These are phyloP conservation scores for Eurytoma adleriae DNA, from an alignment of 2,888 invertebrate species.

Conservation along the genomic window DNA sequence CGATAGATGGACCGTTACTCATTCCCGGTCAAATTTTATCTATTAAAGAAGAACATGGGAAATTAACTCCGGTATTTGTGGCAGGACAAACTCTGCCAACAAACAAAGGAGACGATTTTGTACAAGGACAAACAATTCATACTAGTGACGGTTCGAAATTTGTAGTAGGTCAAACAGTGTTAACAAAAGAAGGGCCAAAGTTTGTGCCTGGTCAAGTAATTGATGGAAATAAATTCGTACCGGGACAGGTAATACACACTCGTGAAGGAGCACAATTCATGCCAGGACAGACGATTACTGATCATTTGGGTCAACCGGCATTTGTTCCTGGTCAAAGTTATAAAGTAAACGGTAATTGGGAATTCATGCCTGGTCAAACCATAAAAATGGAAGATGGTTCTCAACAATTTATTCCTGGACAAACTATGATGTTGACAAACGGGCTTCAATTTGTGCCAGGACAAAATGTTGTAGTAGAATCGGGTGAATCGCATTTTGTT, in stretches of 20 bases:
- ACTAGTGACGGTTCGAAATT: constrained; percentile 79
- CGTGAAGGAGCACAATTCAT: constrained; percentile 78
- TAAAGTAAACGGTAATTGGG: constrained; percentile 78
- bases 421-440: constrained; percentile 80
- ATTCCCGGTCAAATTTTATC: constrained; percentile 85
- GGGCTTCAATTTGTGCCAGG: constrained; percentile 83
- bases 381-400: constrained; percentile 78
- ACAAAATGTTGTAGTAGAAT: constrained; percentile 78
- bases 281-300: constrained; percentile 81
- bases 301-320: constrained; percentile 79
- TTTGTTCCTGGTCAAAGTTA: constrained; percentile 83
- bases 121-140: constrained; percentile 82
- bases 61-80: constrained; percentile 80
- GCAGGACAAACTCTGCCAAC: constrained; percentile 84
- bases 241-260: constrained; percentile 71
- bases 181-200: constrained; percentile 80
- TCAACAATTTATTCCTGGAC: constrained; percentile 81
- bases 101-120: constrained; percentile 77
- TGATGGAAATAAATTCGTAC: constrained; percentile 73
- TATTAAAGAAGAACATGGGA: constrained; percentile 75
- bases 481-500: constrained; percentile 79
- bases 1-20: constrained; percentile 82
- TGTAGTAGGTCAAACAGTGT: constrained; percentile 81
- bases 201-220: constrained; percentile 81
- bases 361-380: constrained; percentile 82